Base-by-base conservation (phyloP, 2,113 vertebrate species). In the Eubucco bourcierii region DNA sequence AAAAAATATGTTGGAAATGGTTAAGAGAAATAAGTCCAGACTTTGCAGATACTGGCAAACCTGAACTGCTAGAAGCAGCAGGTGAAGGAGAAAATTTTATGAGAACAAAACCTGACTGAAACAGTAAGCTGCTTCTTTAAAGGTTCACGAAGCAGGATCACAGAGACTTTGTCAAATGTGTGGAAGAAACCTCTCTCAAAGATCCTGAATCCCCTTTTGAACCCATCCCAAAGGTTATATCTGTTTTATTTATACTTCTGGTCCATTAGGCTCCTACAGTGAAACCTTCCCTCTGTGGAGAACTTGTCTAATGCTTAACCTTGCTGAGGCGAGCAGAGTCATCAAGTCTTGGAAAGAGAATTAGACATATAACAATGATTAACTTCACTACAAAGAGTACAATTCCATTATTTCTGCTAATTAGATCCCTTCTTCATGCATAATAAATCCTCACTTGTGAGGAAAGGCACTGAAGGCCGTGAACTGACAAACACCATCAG, bases 381-480 rank as follows among this genome's bases (percentile, higher is more conserved):
- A 87, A 61, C 61, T 80, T 92, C 50, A 53, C 79, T 86, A 61
- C 28, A 67, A 71, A 37, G 66, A 75, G 12, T 65, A 58, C 23
- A 86, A 39, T 39, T 76, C 52, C n/a, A 47, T 87, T 78, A 85
- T 86, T 85, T 67, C 58, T 79, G 28, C 88, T 94, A 78, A 80
- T 92, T 80, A 77, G 73, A 39, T 34, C 12, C 58, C 28, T 7
- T 15, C 12, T 70, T 13, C 27, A 15, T 33, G 58, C 39, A 68
- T 77, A 87, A 85, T 90, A 88, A 88, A 68, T 55, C 66, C 63
- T 72, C 34, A 41, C 21, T 74, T 83, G 63, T 2, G 2, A 46
- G 58, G 21, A 71, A 71, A 83, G 44, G 44, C 0, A 0, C 65
- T 77, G 82, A 68, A 88, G 73, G 66, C 79, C 80, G 41, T 0